Evolutionary conservation across 2,888 invertebrate species (phyloP).

Genomic region (Conomelus anceps): DNA sequence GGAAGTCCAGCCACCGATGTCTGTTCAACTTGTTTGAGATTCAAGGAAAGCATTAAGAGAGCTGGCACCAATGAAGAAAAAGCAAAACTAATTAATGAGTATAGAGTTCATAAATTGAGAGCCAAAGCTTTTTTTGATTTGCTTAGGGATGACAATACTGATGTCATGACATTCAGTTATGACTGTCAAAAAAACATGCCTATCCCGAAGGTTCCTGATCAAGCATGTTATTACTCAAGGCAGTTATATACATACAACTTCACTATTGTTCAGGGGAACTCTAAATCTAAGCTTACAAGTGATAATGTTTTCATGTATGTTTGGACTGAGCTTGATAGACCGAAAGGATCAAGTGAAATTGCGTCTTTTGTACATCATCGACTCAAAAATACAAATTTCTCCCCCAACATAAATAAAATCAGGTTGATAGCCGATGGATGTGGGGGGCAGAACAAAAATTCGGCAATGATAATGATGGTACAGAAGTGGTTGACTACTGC

Average conservation of each 20-base stretch:
- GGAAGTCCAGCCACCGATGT: slow-evolving; percentile 8
- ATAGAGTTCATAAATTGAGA: slow-evolving; percentile 1
- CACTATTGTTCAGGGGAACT: slow-evolving; percentile 36
- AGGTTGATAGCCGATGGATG: slow-evolving; percentile 20
- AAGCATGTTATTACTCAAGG: slow-evolving; percentile 37
- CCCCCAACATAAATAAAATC: neutral
- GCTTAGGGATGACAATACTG: too few relatives aligned
- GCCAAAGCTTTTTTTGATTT: neutral
- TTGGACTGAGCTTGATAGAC: slow-evolving; percentile 37
- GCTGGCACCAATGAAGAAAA: neutral
- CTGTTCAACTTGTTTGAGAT: slow-evolving; percentile 1
- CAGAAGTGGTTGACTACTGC: too few relatives aligned
- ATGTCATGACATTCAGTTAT: too few relatives aligned
- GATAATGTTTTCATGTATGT: slow-evolving; percentile 34
- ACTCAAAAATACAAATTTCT: slow-evolving; percentile 20
- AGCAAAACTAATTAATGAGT: neutral
- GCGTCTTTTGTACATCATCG: slow-evolving; percentile 34
- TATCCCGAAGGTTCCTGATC: slow-evolving; percentile 38
- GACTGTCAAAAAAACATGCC: slow-evolving; percentile 37
- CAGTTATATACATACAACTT: slow-evolving; percentile 39
- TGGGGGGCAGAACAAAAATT: slow-evolving; percentile 21
- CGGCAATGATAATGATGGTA: slow-evolving; percentile 11
- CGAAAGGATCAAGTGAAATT: slow-evolving; percentile 38
- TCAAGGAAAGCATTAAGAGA: neutral
- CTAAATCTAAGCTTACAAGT: slow-evolving; percentile 32